phyloP scores from a whole-genome alignment of 1,140 invertebrate species.

The Aphelinus certus region DNA sequence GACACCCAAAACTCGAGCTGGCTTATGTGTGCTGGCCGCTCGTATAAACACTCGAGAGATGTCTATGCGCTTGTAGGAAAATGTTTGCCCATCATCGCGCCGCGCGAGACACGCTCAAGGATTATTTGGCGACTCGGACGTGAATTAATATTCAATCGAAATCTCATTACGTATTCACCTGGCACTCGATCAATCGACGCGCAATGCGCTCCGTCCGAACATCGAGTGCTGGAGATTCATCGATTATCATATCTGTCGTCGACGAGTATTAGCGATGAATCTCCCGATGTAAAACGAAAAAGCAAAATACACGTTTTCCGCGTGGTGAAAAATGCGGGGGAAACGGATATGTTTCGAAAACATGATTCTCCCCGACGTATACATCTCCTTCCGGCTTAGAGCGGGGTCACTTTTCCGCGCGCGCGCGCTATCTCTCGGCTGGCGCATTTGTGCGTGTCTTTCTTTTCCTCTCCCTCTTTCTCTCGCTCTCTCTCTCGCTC shows the following conservation, averaged over 20 bases:
- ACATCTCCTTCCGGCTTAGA: constrained; percentile 18
- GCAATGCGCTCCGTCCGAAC: too few relatives aligned
- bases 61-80: constrained; percentile 58
- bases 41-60: constrained; percentile 47
- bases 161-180: neutral
- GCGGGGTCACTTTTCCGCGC: neutral
- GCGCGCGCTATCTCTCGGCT: too few relatives aligned
- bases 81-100: constrained; percentile 54
- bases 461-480: neutral
- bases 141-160: constrained; percentile 21
- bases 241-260: too few relatives aligned
- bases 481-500: constrained; percentile 37
- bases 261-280: too few relatives aligned
- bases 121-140: constrained; percentile 37
- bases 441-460: too few relatives aligned
- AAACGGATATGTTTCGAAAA: too few relatives aligned
- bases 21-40: neutral
- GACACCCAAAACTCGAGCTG: constrained; percentile 19
- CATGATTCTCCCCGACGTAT: neutral
- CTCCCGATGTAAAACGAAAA: too few relatives aligned
- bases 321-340: too few relatives aligned
- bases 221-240: too few relatives aligned
- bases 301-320: too few relatives aligned
- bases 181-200: too few relatives aligned
- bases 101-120: constrained; percentile 28